phyloP scores from a whole-genome alignment of 2,888 invertebrate genomes.

The Pseudococcus viburni region DNA sequence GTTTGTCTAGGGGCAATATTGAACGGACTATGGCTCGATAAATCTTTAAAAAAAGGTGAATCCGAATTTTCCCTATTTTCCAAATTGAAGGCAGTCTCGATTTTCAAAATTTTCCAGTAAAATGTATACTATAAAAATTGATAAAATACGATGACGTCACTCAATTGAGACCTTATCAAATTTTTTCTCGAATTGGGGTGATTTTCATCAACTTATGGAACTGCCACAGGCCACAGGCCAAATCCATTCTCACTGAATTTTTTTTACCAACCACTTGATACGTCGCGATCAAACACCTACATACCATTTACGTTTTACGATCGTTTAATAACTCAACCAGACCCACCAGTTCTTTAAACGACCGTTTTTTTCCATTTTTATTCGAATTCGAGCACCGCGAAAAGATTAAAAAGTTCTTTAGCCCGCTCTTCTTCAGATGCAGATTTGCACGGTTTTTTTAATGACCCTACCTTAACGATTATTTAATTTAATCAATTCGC shows the following conservation, averaged over 20 bases:
- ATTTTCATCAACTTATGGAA: not conserved
- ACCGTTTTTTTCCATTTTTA: not conserved
- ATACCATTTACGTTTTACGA: slow-evolving; percentile 52
- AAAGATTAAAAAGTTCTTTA: not conserved
- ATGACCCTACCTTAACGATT: not conserved
- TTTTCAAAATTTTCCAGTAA: not conserved
- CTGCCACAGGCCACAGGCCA: no score
- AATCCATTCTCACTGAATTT: no score
- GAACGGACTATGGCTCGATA: no score
- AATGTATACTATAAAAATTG: no score
- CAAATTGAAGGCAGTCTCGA: not conserved
- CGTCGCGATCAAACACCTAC: slow-evolving; percentile 34
- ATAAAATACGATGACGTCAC: no score
- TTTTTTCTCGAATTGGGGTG: not conserved
- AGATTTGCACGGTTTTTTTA: not conserved
- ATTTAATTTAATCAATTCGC: slow-evolving; percentile 10
- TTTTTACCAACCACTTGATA: slow-evolving; percentile 19
- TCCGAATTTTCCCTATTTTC: no score
- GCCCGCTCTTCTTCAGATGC: not conserved
- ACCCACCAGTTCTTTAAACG: slow-evolving; percentile 56
- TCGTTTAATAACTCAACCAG: slow-evolving; percentile 45
- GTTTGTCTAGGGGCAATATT: no score
- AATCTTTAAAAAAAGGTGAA: no score
- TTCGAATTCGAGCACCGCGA: not conserved
- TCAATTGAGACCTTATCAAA: no score